Evolutionary conservation across 2,797 vertebrate genomes (phyloP).

Genomic region (Poecilia velifera): DNA sequence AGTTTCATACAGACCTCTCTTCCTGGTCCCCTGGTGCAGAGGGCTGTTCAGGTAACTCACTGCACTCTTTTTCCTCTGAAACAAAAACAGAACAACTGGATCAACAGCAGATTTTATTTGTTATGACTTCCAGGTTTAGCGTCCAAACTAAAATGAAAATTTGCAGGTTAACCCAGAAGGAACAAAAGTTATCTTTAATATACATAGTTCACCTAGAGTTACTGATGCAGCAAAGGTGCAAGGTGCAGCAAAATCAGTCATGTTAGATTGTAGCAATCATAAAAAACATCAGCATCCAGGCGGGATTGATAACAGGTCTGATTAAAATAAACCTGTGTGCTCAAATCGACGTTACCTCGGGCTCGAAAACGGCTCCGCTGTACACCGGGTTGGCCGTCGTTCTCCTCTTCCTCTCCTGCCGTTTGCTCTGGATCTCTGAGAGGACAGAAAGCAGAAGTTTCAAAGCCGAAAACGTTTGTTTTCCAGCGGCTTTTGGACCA

Average conservation of each 20-base stretch:
- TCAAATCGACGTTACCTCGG: conserved; percentile 68
- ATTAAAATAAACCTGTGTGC: background rate
- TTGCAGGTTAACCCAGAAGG: background rate
- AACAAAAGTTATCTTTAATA: too few species aligned
- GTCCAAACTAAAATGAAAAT: background rate
- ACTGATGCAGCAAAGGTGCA: too few species aligned
- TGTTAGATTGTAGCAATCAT: too few species aligned
- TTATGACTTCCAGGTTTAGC: background rate
- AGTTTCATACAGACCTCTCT: conserved; percentile 89
- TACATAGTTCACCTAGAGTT: too few species aligned
- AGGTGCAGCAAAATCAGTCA: too few species aligned
- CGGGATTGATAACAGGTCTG: too few species aligned
- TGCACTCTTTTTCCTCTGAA: conserved; percentile 96
- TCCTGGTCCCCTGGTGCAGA: conserved; percentile 95
- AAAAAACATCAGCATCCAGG: too few species aligned
- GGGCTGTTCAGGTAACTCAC: conserved; percentile 99
- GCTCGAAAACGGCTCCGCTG: conserved; percentile 97
- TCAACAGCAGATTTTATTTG: background rate
- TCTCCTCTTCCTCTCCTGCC: conserved; percentile 97
- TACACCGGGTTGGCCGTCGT: conserved; percentile 99
- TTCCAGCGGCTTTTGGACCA: background rate
- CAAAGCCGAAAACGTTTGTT: background rate
- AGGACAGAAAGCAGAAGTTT: conserved; percentile 44
- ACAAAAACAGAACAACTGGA: background rate
- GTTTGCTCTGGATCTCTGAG: conserved; percentile 97